Base-by-base conservation (phyloP, 2,113 vertebrate species). In the Lasiurus borealis region DNA sequence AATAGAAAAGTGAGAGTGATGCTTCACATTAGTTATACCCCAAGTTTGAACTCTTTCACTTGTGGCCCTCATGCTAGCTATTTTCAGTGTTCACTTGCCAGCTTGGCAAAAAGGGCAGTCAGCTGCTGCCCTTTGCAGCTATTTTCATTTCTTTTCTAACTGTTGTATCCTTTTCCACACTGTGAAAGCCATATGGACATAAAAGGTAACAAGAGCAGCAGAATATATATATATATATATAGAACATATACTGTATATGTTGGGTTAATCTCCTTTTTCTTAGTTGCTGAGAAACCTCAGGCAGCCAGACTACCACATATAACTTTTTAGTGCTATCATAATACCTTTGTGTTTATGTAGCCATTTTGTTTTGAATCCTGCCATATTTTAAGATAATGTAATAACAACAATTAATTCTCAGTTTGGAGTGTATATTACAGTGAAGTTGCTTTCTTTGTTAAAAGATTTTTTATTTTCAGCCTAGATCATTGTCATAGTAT, bases 61-160 rank as follows among this genome's bases (percentile, higher is more conserved):
- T 73, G 9, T 50, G 19, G 25, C 77, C 18, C 27, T 88, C n/a
- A 59, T 90, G 69, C 21, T 90, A 66, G 40, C 72, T 85, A 6
- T 92, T 96, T 96, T 91, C 85, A 71, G 36, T 97, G 75, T 95
- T 96, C 46, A 66, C 48, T 93, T 95, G 77, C 52, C 82, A 77
- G 34, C 88, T 88, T 93, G 85, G 85, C 77, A 88, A 52, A 97
- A 88, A 90, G 50, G 46, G 36, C 40, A 64, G 78, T 93, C 69
- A 90, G 46, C 64, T 96, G 75, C 73, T 94, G 68, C 29, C 71
- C 90, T 95, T 89, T 94, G 57, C 10, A 94, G 75, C 64, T 64
- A 34, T 95, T 91, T 92, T 94, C 18, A 83, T 88, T 88, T 92
- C 16, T 95, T 96, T 85, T 82, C 66, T 83, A 69, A 94, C 13